Percentiles rank a stretch among this genome's conserved stretches.
phyloP scores from a whole-genome alignment of 2,797 vertebrate species.

The Trachops cirrhosus region DNA sequence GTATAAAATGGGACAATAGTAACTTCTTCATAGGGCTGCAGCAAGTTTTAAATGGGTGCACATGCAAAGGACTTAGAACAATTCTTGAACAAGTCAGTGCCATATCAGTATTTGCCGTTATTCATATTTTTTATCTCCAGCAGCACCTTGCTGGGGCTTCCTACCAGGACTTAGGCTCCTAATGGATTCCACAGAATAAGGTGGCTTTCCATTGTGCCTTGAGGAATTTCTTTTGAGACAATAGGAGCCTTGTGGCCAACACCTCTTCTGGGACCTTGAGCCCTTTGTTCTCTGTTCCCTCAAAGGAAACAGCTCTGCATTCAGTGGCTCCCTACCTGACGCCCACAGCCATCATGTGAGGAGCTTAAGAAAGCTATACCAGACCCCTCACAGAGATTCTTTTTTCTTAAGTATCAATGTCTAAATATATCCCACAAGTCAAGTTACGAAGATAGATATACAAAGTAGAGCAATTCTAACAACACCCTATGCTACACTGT shows the following conservation, averaged over 20 bases:
- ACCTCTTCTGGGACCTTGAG: background rate
- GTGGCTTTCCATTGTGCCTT: background rate
- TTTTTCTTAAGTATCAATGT: background rate
- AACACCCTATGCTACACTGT: background rate
- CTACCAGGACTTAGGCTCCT: background rate
- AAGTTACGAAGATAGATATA: background rate
- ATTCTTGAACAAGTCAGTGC: background rate
- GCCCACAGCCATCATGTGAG: background rate
- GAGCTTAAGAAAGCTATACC: background rate
- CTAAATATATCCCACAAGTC: background rate
- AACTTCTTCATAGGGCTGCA: background rate
- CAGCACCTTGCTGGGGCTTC: background rate
- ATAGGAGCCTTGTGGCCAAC: background rate
- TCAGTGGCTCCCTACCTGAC: background rate
- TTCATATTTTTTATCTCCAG: background rate
- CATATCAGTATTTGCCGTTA: background rate
- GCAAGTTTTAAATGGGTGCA: background rate
- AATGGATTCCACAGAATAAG: background rate
- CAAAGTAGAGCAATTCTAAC: background rate
- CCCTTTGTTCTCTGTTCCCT: background rate
- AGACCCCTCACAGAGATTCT: background rate
- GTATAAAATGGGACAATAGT: background rate
- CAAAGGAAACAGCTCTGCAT: background rate
- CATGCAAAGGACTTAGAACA: background rate
- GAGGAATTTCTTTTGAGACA: conserved; percentile 3